phyloP scores from a whole-genome alignment of 1,140 invertebrate species.

The Drosophila repleta region DNA sequence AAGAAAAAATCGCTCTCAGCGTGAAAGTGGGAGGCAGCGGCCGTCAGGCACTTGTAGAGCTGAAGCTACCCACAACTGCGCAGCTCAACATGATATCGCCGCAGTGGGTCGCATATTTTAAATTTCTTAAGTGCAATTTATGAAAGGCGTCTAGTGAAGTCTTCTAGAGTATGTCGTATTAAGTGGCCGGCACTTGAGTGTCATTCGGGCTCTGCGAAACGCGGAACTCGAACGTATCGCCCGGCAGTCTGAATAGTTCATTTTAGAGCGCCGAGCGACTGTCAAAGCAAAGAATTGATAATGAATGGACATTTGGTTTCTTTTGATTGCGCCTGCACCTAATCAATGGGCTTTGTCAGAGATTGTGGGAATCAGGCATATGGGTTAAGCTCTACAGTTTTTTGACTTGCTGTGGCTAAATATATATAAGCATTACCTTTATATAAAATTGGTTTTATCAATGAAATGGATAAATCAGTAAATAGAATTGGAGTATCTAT shows the following conservation, averaged over 20 bases:
- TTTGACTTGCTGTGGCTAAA: too few species aligned
- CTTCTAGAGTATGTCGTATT: slow-evolving; percentile 28
- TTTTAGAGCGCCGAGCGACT: background rate
- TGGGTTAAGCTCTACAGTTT: too few species aligned
- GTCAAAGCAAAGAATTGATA: slow-evolving; percentile 16
- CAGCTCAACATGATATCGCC: slow-evolving; percentile 31
- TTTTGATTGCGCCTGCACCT: slow-evolving; percentile 4
- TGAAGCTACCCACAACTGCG: slow-evolving; percentile 16
- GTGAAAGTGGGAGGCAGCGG: background rate
- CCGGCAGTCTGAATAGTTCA: slow-evolving; percentile 8
- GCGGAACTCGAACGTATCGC: background rate
- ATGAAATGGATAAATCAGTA: too few species aligned
- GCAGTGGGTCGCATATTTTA: slow-evolving; percentile 28
- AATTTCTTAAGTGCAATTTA: slow-evolving; percentile 35
- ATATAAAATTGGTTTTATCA: too few species aligned
- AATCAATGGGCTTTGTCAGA: slow-evolving; percentile 18
- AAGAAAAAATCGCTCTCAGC: background rate
- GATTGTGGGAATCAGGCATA: background rate
- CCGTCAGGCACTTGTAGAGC: background rate
- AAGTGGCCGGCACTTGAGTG: slow-evolving; percentile 60
- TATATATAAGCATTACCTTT: too few species aligned
- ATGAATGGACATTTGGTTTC: slow-evolving; percentile 10
- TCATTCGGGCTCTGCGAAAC: slow-evolving; percentile 22
- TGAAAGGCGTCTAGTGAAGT: slow-evolving; percentile 29
- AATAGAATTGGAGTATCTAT: too few species aligned